phyloP scores from a whole-genome alignment of 2,797 vertebrate genomes.

The Threskiornis aethiopicus region DNA sequence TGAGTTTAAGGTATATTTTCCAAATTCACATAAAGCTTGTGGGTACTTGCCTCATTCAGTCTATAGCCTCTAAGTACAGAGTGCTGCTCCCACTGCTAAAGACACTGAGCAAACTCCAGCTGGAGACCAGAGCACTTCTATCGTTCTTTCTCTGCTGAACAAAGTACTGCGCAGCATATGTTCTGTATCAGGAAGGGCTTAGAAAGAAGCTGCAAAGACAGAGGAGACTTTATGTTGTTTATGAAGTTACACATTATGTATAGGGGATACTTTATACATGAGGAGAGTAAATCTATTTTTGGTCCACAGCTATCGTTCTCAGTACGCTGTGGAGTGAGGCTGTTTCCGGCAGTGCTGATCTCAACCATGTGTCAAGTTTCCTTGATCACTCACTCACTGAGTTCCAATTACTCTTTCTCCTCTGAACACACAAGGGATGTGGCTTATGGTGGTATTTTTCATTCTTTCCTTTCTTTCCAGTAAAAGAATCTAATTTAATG shows the following conservation, averaged over 20 bases:
- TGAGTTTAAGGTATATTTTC: not conserved
- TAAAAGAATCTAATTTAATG: not conserved
- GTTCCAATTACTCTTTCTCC: not conserved
- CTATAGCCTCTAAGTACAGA: not conserved
- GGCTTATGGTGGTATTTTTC: not conserved
- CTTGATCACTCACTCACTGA: not conserved
- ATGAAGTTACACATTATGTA: not conserved
- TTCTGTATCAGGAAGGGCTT: not conserved
- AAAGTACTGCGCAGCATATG: not conserved
- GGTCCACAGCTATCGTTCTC: not conserved
- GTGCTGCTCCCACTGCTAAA: not conserved
- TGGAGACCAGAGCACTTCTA: not conserved
- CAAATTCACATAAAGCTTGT: not conserved
- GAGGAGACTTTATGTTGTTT: not conserved
- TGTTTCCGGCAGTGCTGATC: not conserved
- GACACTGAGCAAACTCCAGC: not conserved
- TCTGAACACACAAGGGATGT: not conserved
- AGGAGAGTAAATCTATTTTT: not conserved
- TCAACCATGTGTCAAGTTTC: not conserved
- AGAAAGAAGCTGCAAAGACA: not conserved
- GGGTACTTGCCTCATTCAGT: not conserved
- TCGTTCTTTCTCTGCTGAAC: not conserved
- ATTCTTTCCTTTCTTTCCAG: not conserved
- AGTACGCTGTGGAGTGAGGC: not conserved
- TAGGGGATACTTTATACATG: not conserved